Percentiles rank a stretch among this genome's conserved stretches.
phyloP scores from a whole-genome alignment of 2,113 vertebrate species.

The Noctilio leporinus region DNA sequence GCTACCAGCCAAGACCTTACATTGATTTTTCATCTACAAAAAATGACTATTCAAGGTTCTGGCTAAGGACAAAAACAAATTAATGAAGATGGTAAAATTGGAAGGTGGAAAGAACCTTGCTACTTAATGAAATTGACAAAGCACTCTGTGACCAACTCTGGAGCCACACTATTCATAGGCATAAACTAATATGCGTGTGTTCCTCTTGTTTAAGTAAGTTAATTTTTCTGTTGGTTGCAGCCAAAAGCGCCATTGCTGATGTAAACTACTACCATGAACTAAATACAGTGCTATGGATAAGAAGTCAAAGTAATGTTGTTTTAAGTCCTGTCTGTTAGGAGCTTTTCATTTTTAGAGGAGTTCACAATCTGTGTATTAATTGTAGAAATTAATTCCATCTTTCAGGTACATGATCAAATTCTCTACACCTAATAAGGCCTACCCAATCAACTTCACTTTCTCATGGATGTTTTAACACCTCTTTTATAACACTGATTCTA shows the following conservation, averaged over 20 bases:
- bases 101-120: not conserved
- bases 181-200: not conserved
- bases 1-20: no score
- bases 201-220: not conserved
- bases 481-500: not conserved
- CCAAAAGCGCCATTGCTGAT: not conserved
- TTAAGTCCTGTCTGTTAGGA: not conserved
- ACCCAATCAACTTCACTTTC: not conserved
- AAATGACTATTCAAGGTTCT: not conserved
- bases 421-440: not conserved
- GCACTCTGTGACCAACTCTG: not conserved
- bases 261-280: not conserved
- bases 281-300: not conserved
- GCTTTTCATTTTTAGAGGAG: not conserved
- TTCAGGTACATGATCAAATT: not conserved
- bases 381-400: not conserved
- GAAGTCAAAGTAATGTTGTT: not conserved
- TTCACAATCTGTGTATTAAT: not conserved
- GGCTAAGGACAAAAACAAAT: not conserved
- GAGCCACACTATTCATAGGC: not conserved
- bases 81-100: not conserved
- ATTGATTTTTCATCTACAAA: not conserved
- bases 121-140: not conserved
- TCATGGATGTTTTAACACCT: not conserved
- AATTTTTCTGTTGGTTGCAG: not conserved